A percentile compares a stretch with the other conserved stretches of the same genome.
Conservation (phyloP, 1,140 invertebrate genomes). For the Potamilus streckersoni region DNA sequence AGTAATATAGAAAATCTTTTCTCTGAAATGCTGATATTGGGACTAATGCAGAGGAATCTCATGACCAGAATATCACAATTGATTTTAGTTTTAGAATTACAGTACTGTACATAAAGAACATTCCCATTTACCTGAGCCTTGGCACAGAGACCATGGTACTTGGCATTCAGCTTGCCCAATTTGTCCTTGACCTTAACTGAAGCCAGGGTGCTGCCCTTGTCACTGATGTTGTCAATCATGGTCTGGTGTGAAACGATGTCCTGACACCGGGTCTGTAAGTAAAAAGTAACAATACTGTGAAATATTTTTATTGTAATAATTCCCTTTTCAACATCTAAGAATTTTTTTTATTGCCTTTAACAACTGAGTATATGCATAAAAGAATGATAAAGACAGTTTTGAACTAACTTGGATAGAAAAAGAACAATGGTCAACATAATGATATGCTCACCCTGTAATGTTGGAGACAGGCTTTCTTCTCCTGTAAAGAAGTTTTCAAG, state of each 20-base stretch:
- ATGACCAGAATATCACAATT: too few species aligned
- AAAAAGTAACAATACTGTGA: background rate
- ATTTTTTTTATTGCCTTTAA: too few species aligned
- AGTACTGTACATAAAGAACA: background rate
- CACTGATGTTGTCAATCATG: slow-evolving; percentile 89
- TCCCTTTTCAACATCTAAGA: too few species aligned
- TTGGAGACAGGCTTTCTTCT: slow-evolving; percentile 93
- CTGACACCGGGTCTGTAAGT: slow-evolving; percentile 75
- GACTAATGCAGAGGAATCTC: too few species aligned
- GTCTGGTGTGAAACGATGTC: slow-evolving; percentile 93
- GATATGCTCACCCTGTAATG: slow-evolving; percentile 82
- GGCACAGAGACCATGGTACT: slow-evolving; percentile 84
- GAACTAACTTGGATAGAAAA: too few species aligned
- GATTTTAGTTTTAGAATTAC: background rate
- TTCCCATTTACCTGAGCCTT: slow-evolving; percentile 71
- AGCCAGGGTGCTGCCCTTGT: slow-evolving; percentile 91
- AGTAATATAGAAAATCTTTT: too few species aligned
- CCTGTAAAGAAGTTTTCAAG: slow-evolving; percentile 88
- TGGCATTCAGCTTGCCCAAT: slow-evolving; percentile 55
- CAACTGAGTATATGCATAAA: too few species aligned
- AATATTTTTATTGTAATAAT: too few species aligned
- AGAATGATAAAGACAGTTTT: too few species aligned
- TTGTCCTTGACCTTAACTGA: slow-evolving; percentile 70
- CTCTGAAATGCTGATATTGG: too few species aligned
- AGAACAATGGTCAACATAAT: too few species aligned